Base-by-base conservation (phyloP, 2,888 invertebrate species). In the Acrobasis consociella region DNA sequence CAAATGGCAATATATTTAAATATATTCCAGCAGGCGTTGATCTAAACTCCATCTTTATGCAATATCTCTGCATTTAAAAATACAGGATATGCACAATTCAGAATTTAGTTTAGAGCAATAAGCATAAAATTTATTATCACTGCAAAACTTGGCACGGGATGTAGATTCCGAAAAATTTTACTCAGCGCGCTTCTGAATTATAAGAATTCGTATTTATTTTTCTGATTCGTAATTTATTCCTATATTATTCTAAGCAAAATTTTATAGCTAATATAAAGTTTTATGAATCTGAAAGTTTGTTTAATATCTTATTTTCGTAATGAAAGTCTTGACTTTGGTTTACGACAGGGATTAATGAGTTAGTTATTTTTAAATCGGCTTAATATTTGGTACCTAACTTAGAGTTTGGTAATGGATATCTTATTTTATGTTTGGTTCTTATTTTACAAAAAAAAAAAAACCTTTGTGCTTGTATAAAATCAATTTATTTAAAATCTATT, bases 41-140 rank as follows among this genome's bases (percentile, higher is more conserved):
- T 31, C 5, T 7, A 31, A 31, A 31, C 31, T 31, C 31, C 8
- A 2, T 5, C 31, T 52, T 13, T 52, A 31, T 31, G 52, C 52
- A 46, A 46, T n/a, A 56, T 42, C 62, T 60, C 62, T 62, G 64
- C 64, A 64, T 65, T 64, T 64, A 49, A 60, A 61, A 60, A 51
- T 17, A 37, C 51, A 60, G 60, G 16, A 51, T 56, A 13, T n/a
- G 11, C 60, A 51, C 39, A 51, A 16, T 60, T 60, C 51, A 13
- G 60, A 42, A 52, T 60, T 60, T 42, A 51, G 60, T 51, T 60
- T 51, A 60, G 60, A 16, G 60, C 60, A 60, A 60, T 60, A 60
- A 60, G 51, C 51, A 50, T 60, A 49, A 51, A 60, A 60, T 51
- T 60, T 60, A 60, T 51, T 60, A 51, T 49, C 38, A 38, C 52